These are phyloP conservation scores for Bubo blakistoni DNA, from an alignment of 2,113 vertebrate species.

Conservation along the genomic window DNA sequence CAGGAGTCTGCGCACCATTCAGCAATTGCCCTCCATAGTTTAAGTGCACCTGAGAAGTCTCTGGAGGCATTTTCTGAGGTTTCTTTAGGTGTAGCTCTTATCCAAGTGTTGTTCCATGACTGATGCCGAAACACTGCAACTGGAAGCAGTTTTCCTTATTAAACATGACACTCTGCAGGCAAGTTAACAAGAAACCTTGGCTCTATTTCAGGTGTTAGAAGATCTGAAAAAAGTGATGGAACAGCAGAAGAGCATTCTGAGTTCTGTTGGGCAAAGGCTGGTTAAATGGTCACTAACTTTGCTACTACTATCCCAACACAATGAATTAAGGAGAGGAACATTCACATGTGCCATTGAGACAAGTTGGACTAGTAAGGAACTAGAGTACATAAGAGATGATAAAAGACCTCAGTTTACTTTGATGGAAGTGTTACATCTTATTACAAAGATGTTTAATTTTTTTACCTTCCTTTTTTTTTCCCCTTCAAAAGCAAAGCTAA, in stretches of 20 bases:
- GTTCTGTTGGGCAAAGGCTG: neutral
- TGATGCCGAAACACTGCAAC: neutral
- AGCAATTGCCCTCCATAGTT: neutral
- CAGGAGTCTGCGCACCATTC: neutral
- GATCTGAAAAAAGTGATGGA: neutral
- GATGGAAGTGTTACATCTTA: neutral
- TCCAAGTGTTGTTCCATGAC: rapidly evolving
- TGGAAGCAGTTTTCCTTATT: neutral
- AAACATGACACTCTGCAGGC: neutral
- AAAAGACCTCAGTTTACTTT: neutral
- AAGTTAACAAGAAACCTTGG: neutral
- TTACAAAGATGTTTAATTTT: neutral
- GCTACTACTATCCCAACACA: neutral
- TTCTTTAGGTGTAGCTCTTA: neutral
- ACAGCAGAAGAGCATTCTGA: neutral
- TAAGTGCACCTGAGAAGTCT: neutral
- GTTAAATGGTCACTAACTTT: neutral
- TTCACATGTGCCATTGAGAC: neutral
- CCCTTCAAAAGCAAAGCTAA: neutral
- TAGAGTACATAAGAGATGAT: neutral
- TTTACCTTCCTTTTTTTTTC: rapidly evolving
- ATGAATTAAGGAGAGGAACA: neutral
- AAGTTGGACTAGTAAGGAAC: neutral
- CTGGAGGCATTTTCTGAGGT: neutral
- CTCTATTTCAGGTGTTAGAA: neutral